Evolutionary conservation across 2,888 invertebrate genomes (phyloP).

Genomic region (Ochropleura plecta): DNA sequence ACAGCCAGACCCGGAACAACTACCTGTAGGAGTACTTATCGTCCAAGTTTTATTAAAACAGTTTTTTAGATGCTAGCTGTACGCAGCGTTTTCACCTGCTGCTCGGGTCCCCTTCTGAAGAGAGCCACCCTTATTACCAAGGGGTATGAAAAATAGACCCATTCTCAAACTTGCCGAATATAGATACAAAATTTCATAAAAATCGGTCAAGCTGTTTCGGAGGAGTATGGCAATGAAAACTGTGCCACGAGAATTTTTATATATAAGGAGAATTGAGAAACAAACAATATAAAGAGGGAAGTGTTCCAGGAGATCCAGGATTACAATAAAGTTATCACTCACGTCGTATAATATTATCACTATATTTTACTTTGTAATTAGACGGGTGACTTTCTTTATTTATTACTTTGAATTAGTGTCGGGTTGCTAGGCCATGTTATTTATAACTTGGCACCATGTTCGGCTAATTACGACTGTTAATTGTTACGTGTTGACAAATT

Average conservation of each 20-base stretch:
- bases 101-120: no score
- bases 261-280: no score
- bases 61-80: conserved; percentile 11
- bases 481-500: conserved; percentile 58
- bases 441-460: conserved; percentile 57
- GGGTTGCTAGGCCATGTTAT: conserved; percentile 47
- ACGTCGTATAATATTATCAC: conserved; percentile 52
- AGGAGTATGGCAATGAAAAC: no score
- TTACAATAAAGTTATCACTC: conserved; percentile 52
- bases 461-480: conserved; percentile 61
- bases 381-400: conserved; percentile 50
- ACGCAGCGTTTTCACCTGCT: no score
- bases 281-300: conserved; percentile 14
- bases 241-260: no score
- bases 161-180: no score
- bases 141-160: no score
- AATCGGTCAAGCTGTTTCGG: no score
- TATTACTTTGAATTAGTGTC: conserved; percentile 53
- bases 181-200: no score
- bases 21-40: conserved; percentile 1
- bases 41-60: conserved; percentile 23
- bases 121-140: no score
- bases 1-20: no score
- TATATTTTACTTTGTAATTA: conserved; percentile 56
- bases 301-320: conserved; percentile 32